Base-by-base conservation (phyloP, 2,113 vertebrate species). In the Hemibagrus wyckioides region DNA sequence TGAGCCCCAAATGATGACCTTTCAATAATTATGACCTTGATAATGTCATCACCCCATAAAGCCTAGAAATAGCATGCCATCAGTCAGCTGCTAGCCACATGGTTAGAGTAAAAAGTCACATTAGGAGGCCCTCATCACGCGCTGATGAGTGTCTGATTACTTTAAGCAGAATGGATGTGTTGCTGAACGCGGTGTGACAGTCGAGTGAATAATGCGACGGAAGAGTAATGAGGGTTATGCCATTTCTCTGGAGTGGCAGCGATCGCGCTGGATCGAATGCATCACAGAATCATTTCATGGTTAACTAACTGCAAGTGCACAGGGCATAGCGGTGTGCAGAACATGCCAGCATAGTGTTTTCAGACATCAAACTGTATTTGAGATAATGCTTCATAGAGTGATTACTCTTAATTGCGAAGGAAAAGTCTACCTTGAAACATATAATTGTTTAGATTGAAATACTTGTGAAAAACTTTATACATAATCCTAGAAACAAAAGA, bases 101-200 rank as follows among this genome's bases (percentile, higher is more conserved):
- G 57, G 10, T 77, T 67, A 65, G 69, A 82, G 81, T 83, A 84
- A 83, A 82, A 76, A 83, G 44, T 52, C 81, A 79, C 81, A 87
- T 87, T 87, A 87, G 33, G 44, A 87, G 57, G 52, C 50, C 81
- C 48, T 52, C 44, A 67, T 83, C 86, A 79, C 77, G 71, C 50
- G 48, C 81, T 84, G 86, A 79, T 83, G 86, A 87, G 86, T 39
- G 82, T 83, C 56, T 87, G 81, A 87, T 87, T 87, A 84, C 57
- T 59, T 77, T 87, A 87, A 84, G 81, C 86, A 87, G 86, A 84
- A 83, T 84, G 81, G 81, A 87, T 87, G 80, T 76, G 73, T 54
- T 83, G 33, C 54, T 39, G 71, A 87, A 87, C 86, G 15, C 21
- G 41, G 81, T 54, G 48, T 79, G 86, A 87, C 81, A 79, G 81